Conservation (phyloP, 2,888 invertebrate species). For the Aleiodes alternator region DNA sequence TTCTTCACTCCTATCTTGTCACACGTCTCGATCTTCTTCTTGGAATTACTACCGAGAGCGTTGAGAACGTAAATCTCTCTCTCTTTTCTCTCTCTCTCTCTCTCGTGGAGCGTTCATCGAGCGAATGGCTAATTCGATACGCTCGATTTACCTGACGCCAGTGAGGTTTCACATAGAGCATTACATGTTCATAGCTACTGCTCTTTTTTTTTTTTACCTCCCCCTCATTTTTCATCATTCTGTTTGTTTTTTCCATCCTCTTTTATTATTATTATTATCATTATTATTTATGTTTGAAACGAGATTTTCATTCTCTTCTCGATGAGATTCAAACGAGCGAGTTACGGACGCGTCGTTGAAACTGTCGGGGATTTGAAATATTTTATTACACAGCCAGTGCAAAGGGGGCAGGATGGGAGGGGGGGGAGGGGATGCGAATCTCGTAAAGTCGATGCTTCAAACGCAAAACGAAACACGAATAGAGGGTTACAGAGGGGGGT, state of each 20-base stretch:
- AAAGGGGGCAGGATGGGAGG: background rate
- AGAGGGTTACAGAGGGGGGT: slow-evolving; percentile 26
- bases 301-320: slow-evolving; percentile 20
- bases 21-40: slow-evolving; percentile 21
- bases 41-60: slow-evolving; percentile 32
- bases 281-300: background rate
- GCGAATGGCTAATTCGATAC: slow-evolving; percentile 46
- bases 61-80: slow-evolving; percentile 28
- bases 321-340: slow-evolving; percentile 51
- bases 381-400: slow-evolving; percentile 44
- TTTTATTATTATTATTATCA: background rate
- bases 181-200: slow-evolving; percentile 3
- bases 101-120: slow-evolving; percentile 39
- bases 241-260: background rate
- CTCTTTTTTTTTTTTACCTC: background rate
- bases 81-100: slow-evolving; percentile 18
- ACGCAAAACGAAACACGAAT: slow-evolving; percentile 46
- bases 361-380: slow-evolving; percentile 47
- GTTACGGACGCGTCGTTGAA: slow-evolving; percentile 41
- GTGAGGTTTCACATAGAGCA: background rate
- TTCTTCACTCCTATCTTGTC: slow-evolving; percentile 9
- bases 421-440: slow-evolving; percentile 29
- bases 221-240: slow-evolving; percentile 2
- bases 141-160: slow-evolving; percentile 47
- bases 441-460: slow-evolving; percentile 53